Percentiles rank a stretch among this genome's conserved stretches.
phyloP scores from a whole-genome alignment of 2,113 vertebrate genomes.

The Corapipo altera region DNA sequence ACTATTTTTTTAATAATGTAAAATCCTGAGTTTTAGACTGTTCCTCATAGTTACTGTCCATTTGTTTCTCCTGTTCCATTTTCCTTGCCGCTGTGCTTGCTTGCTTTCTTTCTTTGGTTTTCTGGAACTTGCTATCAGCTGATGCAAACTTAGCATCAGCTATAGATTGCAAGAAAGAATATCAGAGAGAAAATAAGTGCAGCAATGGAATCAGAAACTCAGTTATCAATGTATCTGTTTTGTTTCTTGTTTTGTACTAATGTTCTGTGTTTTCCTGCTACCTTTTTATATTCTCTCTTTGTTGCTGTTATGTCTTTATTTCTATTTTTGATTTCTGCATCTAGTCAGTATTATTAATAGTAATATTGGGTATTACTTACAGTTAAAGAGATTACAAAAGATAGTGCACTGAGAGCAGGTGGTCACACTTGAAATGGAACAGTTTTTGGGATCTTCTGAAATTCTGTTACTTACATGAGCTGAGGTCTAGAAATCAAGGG shows the following conservation, averaged over 20 bases:
- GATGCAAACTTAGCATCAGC: not conserved
- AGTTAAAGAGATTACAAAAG: not conserved
- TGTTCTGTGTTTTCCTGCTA: not conserved
- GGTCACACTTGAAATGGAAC: not conserved
- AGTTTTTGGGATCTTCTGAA: not conserved
- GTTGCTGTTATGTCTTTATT: not conserved
- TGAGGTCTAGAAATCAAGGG: not conserved
- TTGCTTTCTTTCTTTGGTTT: not conserved
- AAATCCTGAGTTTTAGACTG: constrained; percentile 3
- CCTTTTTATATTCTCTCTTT: not conserved
- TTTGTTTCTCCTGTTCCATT: not conserved
- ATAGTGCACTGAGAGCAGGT: not conserved
- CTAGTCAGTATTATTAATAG: not conserved
- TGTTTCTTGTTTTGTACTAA: not conserved
- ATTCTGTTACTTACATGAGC: not conserved
- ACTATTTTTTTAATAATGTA: constrained; percentile 34
- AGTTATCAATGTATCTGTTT: not conserved
- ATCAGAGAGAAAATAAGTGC: not conserved
- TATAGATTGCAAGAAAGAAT: not conserved
- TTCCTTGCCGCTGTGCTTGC: constrained; percentile 6
- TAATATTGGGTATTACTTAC: not conserved
- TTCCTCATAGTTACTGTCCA: not conserved
- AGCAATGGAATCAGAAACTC: not conserved
- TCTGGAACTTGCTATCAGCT: not conserved
- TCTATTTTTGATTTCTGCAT: not conserved